Conservation (phyloP, 2,797 vertebrate genomes). For the Pitangus sulphuratus region DNA sequence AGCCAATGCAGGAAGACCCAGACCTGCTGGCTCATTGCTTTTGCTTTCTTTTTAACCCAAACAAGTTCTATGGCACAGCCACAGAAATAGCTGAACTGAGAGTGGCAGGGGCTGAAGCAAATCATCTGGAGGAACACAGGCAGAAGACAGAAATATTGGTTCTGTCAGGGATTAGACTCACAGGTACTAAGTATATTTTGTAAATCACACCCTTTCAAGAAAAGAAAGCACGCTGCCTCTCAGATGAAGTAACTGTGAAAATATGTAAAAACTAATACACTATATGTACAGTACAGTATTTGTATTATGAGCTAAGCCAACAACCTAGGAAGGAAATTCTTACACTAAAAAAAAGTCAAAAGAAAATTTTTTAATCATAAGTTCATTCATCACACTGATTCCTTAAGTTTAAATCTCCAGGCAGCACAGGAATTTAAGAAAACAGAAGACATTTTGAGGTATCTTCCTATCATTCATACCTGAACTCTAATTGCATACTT, state of each 20-base stretch:
- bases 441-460: neutral
- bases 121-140: neutral
- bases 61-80: neutral
- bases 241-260: neutral
- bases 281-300: neutral
- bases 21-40: neutral
- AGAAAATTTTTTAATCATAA: neutral
- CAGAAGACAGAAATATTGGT: neutral
- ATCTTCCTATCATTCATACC: neutral
- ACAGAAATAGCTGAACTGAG: neutral
- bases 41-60: conserved; percentile 16
- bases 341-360: neutral
- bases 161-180: neutral
- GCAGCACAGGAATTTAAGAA: neutral
- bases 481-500: neutral
- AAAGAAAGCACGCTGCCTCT: neutral
- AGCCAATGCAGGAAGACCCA: neutral
- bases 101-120: neutral
- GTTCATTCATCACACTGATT: neutral
- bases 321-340: neutral
- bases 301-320: neutral
- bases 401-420: neutral
- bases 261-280: neutral
- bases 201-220: neutral
- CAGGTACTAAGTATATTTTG: neutral